Evolutionary conservation across 1,140 invertebrate genomes (phyloP).

Genomic region (Drosophila auraria): DNA sequence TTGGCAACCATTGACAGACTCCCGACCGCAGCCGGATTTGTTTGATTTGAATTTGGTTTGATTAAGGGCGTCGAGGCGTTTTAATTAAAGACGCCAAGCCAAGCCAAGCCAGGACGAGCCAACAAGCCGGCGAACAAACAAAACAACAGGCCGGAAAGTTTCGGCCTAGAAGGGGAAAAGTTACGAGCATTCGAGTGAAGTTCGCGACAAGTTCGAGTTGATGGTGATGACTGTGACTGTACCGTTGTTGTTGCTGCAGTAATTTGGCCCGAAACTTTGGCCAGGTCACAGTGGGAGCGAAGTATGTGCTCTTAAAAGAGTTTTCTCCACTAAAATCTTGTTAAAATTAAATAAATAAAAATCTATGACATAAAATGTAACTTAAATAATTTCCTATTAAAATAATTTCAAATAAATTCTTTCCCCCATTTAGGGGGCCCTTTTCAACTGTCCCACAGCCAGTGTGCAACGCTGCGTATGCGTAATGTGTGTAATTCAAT

Average conservation of each 20-base stretch:
- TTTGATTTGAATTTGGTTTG: constrained; percentile 41
- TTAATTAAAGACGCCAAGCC: constrained; percentile 21
- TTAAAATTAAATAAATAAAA: background rate
- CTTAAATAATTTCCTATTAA: too few species aligned
- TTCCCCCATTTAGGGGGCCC: too few species aligned
- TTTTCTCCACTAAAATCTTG: background rate
- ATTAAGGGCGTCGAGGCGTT: constrained; percentile 16
- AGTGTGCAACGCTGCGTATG: constrained; percentile 45
- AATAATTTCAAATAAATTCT: too few species aligned
- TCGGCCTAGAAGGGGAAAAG: constrained; percentile 1
- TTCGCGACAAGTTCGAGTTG: constrained; percentile 26
- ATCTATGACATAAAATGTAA: too few species aligned
- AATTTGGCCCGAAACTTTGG: constrained; percentile 7
- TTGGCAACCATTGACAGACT: background rate
- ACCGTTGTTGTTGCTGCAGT: constrained; percentile 1
- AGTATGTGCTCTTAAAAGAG: too few species aligned
- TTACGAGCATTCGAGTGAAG: constrained; percentile 3
- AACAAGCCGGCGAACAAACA: background rate
- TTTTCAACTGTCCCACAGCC: background rate
- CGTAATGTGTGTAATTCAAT: constrained; percentile 64
- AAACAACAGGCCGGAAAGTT: constrained; percentile 9
- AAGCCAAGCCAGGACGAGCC: constrained; percentile 1
- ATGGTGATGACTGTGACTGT: constrained; percentile 10
- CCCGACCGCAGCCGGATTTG: constrained; percentile 36
- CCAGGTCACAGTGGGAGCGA: background rate